Evolutionary conservation across 53 echinoderm and acorn worm genomes (phyloP), one percentile per base, ranked within the genome.

Genomic region (Henricia sp.): DNA sequence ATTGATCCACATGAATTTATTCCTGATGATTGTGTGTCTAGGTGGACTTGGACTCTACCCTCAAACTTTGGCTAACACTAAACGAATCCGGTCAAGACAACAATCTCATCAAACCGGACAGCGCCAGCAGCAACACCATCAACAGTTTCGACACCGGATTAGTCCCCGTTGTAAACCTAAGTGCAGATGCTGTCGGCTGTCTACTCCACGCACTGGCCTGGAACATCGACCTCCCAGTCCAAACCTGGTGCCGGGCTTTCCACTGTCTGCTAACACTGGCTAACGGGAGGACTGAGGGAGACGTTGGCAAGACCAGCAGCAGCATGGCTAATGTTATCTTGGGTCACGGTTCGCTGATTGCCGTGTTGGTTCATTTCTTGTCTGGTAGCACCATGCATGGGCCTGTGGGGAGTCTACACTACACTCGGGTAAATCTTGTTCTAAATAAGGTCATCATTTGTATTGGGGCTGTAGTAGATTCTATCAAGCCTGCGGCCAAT

Each of bases 221-320:
- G 85, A 90, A 90, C 30, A 82, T 87, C 37, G 92, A 85, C 63
- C 83, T 95, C 37, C 91, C 88, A 19, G 92, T 95, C 50, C 92
- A 88, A 64, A 95, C 90, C 5, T 97, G 99, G 99, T 97, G 94
- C 50, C 69, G 92, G 51, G 90, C 95, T 8, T 97, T 97, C 91
- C 92, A 95, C 37, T 65, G 88, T 10, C 85, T 97, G 54, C 83
- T 92, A 25, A 88, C 88, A 4, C 83, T 95, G 70, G 88, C 90
- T 29, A 97, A 97, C 82, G 86, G 85, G 50, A 88, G 77, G 40
- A 73, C 63, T 16, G 87, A 95, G 41, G 86, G 62, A 16, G 85
- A 76, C 9, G n/a, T n/a, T n/a, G 57, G 40, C 2, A 92, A 92
- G 30, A 56, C 82, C 14, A n/a, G n/a, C n/a, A n/a, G n/a, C n/a